Evolutionary conservation across 2,113 vertebrate genomes (phyloP).

Genomic region (Diglossa brunneiventris): DNA sequence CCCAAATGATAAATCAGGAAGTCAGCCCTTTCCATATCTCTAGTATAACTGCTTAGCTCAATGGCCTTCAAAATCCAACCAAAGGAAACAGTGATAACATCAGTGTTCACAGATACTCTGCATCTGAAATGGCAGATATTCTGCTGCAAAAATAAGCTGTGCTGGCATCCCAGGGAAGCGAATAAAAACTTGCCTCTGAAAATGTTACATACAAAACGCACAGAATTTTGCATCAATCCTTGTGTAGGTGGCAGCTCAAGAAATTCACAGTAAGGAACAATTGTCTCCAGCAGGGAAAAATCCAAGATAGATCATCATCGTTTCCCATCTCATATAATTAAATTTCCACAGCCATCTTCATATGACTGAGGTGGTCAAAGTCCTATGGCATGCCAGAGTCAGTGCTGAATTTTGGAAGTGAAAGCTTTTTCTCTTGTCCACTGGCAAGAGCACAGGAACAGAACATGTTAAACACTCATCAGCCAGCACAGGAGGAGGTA

Average conservation of each 20-base stretch:
- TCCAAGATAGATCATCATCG: neutral
- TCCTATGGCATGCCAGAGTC: neutral
- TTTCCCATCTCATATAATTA: neutral
- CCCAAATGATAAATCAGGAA: conserved; percentile 50
- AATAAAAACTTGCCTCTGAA: conserved; percentile 40
- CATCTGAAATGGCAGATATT: conserved; percentile 40
- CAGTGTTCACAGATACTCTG: neutral
- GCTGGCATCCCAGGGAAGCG: neutral
- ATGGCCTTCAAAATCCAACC: conserved; percentile 17
- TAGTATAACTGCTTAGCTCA: neutral
- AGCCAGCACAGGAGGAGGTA: neutral
- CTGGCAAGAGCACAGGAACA: neutral
- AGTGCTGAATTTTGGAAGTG: neutral
- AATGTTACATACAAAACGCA: conserved; percentile 41
- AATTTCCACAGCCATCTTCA: neutral
- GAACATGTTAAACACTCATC: neutral
- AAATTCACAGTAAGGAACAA: conserved; percentile 53
- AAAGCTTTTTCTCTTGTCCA: neutral
- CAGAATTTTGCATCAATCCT: conserved; percentile 52
- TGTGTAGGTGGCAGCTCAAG: conserved; percentile 59
- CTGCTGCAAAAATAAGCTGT: conserved; percentile 46
- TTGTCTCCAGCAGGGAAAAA: conserved; percentile 40
- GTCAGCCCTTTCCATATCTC: neutral
- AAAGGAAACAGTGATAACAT: neutral
- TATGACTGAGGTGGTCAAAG: neutral